phyloP scores from a whole-genome alignment of 2,113 vertebrate genomes.

The Myanophis thanlyinensis region DNA sequence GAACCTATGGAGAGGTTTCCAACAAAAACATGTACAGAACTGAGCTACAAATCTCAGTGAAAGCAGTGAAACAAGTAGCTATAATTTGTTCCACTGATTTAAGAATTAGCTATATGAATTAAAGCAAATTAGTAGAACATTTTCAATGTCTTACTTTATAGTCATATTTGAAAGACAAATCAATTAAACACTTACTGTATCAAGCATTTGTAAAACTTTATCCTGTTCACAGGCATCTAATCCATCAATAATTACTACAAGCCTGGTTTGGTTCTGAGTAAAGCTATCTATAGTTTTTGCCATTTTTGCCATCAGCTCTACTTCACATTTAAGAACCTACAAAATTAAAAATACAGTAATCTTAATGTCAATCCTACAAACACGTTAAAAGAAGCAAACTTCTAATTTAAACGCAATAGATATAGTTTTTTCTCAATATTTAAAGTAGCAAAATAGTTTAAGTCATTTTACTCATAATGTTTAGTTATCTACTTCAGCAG shows the following conservation, averaged over 20 bases:
- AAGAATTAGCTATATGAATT: not conserved
- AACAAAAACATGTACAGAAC: not conserved
- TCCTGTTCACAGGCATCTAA: conserved; percentile 97
- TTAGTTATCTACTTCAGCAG: not conserved
- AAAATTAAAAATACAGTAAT: not conserved
- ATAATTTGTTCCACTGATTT: not conserved
- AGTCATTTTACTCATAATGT: not conserved
- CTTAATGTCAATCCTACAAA: not conserved
- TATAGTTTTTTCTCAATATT: not conserved
- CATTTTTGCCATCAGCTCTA: conserved; percentile 98
- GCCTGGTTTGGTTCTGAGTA: conserved; percentile 96
- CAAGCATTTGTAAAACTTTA: conserved; percentile 97
- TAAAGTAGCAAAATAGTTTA: not conserved
- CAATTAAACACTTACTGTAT: conserved; percentile 81
- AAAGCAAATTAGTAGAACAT: not conserved
- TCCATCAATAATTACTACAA: conserved; percentile 96
- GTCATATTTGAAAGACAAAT: not conserved
- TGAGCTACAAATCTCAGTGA: not conserved
- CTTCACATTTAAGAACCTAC: conserved; percentile 96
- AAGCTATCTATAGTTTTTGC: conserved; percentile 97
- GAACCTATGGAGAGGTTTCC: not conserved
- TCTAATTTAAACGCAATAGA: not conserved
- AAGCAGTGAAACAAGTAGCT: not conserved
- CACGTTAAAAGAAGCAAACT: not conserved
- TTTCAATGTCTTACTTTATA: not conserved